Evolutionary conservation across 2,113 vertebrate genomes (phyloP), one percentile per base, ranked within the genome.

Genomic region (human): DNA sequence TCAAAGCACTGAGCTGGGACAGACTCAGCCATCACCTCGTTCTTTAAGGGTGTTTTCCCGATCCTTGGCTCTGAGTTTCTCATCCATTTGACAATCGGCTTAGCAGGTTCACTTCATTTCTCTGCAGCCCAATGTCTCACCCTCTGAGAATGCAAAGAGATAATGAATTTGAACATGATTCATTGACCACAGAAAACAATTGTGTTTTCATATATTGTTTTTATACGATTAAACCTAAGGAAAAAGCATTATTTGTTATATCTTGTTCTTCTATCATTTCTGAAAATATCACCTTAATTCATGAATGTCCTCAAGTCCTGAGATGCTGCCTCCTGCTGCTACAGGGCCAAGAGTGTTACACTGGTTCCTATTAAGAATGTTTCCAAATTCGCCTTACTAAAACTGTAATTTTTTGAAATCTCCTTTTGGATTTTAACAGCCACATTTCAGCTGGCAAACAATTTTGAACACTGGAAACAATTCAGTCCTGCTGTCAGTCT

Each of bases 301-400:
- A 55, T 23, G 4, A 48, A 38, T 43, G 25, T 91, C 57, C 68
- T 70, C 32, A 48, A 11, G 8, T n/a, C 45, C 16, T 57, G 17
- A 68, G 1, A 16, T 43, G 38, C 43, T 55, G 8, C 9, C 57
- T 76, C 57, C n/a, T 84, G 48, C 57, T 35, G 30, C 38, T 23
- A 30, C 13, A 23, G 48, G 17, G 23, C 2, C 8, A 40, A 25
- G 16, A 16, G 23, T 61, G 30, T 52, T 25, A 84, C 45, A 30
- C 79, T 40, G 25, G 98, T 92, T 90, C 94, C 89, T 81, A 89
- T 97, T 98, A 89, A 88, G 97, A 98, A 85, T 95, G 73, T 43
- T 97, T 98, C 97, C 98, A 99, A 97, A 98, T 50, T 85, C 94
- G 97, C 97, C 98, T 98, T 98, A 97, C 55, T 97, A 96, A 89